These are phyloP conservation scores for Morelia viridis DNA, from an alignment of 2,797 vertebrate genomes.

Conservation along the genomic window DNA sequence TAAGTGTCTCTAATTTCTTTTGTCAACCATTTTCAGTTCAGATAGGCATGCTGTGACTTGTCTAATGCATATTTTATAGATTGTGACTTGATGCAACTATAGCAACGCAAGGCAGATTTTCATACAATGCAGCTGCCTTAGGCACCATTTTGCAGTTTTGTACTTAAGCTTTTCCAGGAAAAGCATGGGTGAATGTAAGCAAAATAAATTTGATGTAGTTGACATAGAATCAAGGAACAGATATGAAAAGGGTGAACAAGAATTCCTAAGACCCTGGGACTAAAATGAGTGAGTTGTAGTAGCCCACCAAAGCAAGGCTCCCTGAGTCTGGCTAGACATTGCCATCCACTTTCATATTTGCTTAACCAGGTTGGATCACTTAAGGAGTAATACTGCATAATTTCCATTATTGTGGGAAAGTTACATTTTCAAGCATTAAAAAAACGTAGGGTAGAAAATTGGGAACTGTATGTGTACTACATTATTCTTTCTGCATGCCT, in stretches of 20 bases:
- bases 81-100: background rate
- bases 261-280: background rate
- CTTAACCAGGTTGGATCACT: background rate
- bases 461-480: background rate
- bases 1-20: constrained; percentile 8
- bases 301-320: background rate
- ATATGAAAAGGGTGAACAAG: background rate
- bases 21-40: background rate
- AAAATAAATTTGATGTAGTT: background rate
- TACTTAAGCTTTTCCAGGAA: background rate
- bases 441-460: background rate
- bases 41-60: background rate
- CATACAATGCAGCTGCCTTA: background rate
- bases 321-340: too few relatives aligned
- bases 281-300: background rate
- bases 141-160: background rate
- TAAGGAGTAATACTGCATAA: background rate
- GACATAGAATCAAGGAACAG: background rate
- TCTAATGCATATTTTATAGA: background rate
- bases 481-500: background rate
- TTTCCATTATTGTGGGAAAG: background rate
- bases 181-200: background rate
- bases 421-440: background rate
- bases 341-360: background rate
- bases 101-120: background rate